These are phyloP conservation scores for Rhinopomastus cyanomelas DNA, from an alignment of 2,113 vertebrate genomes.

Conservation along the genomic window DNA sequence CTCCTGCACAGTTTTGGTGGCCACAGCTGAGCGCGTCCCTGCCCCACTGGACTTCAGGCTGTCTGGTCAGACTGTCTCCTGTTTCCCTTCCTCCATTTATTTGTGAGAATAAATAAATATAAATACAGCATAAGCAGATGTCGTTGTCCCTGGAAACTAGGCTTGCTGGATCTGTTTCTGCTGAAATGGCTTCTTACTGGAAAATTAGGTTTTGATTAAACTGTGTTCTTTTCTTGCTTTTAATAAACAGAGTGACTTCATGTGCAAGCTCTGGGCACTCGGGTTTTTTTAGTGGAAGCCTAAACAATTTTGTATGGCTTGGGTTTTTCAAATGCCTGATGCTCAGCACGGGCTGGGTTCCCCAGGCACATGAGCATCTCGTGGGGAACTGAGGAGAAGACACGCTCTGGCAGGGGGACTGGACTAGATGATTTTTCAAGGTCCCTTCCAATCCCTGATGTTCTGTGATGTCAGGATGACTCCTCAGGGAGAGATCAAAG, in stretches of 20 bases:
- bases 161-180: conserved; percentile 8
- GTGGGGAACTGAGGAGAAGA: rapidly evolving
- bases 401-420: too few relatives aligned
- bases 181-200: not conserved
- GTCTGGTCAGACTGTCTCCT: not conserved
- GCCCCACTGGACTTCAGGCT: rapidly evolving
- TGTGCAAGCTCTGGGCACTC: not conserved
- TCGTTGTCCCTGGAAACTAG: conserved; percentile 20
- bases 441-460: too few relatives aligned
- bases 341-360: not conserved
- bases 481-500: not conserved
- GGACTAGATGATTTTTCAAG: too few relatives aligned
- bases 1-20: not conserved
- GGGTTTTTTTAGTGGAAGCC: not conserved
- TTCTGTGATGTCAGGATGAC: not conserved
- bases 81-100: not conserved
- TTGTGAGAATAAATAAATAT: conserved; percentile 21
- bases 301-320: not conserved
- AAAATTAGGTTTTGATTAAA: conserved; percentile 63
- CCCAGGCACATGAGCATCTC: not conserved
- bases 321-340: not conserved
- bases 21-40: not conserved
- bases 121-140: conserved; percentile 28
- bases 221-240: conserved; percentile 6
- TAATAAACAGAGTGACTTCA: not conserved